These are phyloP conservation scores for Drosophila atripex DNA, from an alignment of 2,888 invertebrate species.

Conservation along the genomic window DNA sequence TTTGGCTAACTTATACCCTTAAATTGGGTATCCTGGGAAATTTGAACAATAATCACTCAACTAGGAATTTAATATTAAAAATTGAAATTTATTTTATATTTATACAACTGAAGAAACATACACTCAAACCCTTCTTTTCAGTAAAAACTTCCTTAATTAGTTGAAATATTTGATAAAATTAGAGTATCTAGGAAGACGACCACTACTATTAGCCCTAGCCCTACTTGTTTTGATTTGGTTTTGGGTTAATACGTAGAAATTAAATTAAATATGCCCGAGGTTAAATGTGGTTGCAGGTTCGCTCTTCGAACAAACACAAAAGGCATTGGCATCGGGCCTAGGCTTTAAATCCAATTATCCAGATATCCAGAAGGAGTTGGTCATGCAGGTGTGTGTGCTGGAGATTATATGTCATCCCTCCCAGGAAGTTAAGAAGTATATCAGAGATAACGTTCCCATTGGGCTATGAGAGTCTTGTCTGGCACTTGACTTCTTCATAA, in stretches of 20 bases:
- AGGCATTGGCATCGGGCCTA: constrained; percentile 25
- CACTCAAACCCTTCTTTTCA: not conserved
- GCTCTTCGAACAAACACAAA: constrained; percentile 37
- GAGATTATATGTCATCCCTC: not conserved
- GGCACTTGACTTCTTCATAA: constrained; percentile 47
- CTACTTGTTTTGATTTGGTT: constrained; percentile 51
- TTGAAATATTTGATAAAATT: not conserved
- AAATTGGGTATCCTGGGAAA: not conserved
- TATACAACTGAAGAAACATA: too few species aligned
- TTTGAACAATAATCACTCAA: too few species aligned
- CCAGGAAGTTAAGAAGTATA: not conserved
- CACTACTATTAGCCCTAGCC: too few species aligned
- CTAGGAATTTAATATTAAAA: too few species aligned
- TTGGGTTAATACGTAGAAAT: constrained; percentile 78
- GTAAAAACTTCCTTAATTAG: not conserved
- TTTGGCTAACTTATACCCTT: constrained; percentile 40
- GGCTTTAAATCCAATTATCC: constrained; percentile 44
- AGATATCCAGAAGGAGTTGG: constrained; percentile 14
- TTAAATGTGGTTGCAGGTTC: constrained; percentile 35
- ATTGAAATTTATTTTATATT: too few species aligned
- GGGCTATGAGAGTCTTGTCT: not conserved
- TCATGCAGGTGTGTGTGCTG: constrained; percentile 20
- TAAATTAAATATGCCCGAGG: constrained; percentile 79
- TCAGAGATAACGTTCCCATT: constrained; percentile 20
- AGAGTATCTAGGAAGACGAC: constrained; percentile 3